Evolutionary conservation across 1,140 invertebrate genomes (phyloP).

Genomic region (silkworm (Bombyx mori)): DNA sequence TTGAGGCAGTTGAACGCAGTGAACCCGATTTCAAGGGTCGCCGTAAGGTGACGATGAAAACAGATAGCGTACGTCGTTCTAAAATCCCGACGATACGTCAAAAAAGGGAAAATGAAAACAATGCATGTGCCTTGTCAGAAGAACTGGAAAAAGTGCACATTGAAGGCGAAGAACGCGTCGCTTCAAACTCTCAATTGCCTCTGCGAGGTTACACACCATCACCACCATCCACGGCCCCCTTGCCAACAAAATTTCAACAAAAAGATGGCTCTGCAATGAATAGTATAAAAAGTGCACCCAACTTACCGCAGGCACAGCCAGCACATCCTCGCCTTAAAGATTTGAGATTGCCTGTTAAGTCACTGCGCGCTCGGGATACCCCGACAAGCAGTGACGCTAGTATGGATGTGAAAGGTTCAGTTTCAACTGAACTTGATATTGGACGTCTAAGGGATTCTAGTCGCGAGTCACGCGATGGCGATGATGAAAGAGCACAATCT

Average conservation of each 20-base stretch:
- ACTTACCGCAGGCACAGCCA: slow-evolving; percentile 78
- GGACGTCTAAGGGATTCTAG: slow-evolving; percentile 62
- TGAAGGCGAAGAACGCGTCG: slow-evolving; percentile 70
- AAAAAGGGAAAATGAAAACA: slow-evolving; percentile 71
- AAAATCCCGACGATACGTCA: slow-evolving; percentile 73
- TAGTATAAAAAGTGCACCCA: slow-evolving; percentile 83
- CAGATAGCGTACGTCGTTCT: slow-evolving; percentile 69
- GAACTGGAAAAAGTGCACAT: slow-evolving; percentile 76
- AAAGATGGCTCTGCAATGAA: slow-evolving; percentile 80
- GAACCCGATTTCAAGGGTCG: slow-evolving; percentile 61
- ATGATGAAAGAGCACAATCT: slow-evolving; percentile 74
- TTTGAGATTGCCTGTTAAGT: slow-evolving; percentile 76
- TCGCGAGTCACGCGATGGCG: slow-evolving; percentile 70
- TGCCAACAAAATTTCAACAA: slow-evolving; percentile 84
- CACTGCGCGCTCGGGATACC: slow-evolving; percentile 72
- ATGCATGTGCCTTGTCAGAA: slow-evolving; percentile 72
- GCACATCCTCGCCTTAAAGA: slow-evolving; percentile 80
- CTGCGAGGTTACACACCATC: slow-evolving; percentile 79
- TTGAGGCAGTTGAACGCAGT: slow-evolving; percentile 62
- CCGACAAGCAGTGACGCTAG: slow-evolving; percentile 77
- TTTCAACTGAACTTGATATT: slow-evolving; percentile 59
- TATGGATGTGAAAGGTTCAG: slow-evolving; percentile 65
- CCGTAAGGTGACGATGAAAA: slow-evolving; percentile 65
- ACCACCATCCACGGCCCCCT: slow-evolving; percentile 83
- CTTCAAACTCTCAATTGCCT: slow-evolving; percentile 65